Percentiles rank a stretch among this genome's conserved stretches.
Evolutionary conservation across 2,113 vertebrate species (phyloP).

Genomic region (Gymnogyps californianus): DNA sequence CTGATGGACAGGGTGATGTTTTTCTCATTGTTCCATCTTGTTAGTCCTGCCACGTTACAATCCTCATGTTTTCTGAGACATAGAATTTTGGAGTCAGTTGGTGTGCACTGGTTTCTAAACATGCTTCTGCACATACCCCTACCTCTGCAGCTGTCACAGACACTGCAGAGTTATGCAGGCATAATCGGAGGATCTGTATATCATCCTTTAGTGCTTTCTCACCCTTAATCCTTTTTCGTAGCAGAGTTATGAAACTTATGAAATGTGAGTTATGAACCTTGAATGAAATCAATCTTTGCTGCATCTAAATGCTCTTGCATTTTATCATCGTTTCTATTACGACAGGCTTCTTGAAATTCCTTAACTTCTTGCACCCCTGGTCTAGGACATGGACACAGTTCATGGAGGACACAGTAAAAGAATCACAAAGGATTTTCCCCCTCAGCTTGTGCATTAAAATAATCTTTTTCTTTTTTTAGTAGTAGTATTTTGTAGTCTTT

Average conservation of each 20-base stretch:
- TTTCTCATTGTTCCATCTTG: not conserved
- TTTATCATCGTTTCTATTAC: not conserved
- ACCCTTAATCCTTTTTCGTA: not conserved
- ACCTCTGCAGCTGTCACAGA: not conserved
- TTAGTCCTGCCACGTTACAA: not conserved
- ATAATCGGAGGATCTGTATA: not conserved
- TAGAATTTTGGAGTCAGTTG: not conserved
- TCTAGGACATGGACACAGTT: not conserved
- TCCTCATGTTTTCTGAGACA: not conserved
- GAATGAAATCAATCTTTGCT: not conserved
- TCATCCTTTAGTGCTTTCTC: not conserved
- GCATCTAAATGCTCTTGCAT: not conserved
- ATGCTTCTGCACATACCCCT: not conserved
- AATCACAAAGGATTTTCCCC: fast-evolving
- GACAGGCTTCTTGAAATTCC: not conserved
- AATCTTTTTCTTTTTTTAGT: fast-evolving
- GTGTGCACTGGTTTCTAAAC: not conserved
- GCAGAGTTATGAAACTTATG: not conserved
- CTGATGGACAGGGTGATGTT: not conserved
- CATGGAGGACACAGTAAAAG: not conserved
- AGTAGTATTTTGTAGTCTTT: not conserved
- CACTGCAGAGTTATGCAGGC: not conserved
- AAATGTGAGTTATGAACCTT: not conserved
- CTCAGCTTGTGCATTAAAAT: not conserved
- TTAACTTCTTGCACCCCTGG: fast-evolving